These are phyloP conservation scores for Lomographa bimaculata DNA, from an alignment of 2,888 invertebrate genomes.

Conservation along the genomic window DNA sequence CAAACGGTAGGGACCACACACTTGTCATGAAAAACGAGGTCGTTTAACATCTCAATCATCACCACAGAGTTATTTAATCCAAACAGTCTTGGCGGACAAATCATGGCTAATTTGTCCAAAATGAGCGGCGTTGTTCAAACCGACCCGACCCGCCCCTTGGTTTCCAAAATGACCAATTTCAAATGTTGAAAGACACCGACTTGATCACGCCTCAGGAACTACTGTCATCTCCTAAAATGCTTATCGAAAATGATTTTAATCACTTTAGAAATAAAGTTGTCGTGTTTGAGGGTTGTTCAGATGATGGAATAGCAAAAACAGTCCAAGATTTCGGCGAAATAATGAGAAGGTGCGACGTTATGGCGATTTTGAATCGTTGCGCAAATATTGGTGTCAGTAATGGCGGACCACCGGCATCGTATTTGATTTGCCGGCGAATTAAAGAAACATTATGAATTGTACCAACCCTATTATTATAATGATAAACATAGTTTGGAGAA, in stretches of 20 bases:
- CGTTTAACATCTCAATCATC: conserved; percentile 43
- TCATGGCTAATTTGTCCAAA: conserved; percentile 64
- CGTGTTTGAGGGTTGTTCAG: not conserved
- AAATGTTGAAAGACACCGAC: conserved; percentile 52
- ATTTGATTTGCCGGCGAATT: conserved; percentile 22
- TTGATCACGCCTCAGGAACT: conserved; percentile 6
- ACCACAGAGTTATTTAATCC: conserved; percentile 30
- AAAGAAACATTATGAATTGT: conserved; percentile 26
- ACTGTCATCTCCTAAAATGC: not conserved
- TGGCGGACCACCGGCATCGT: conserved; percentile 54
- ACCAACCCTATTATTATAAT: conserved; percentile 25
- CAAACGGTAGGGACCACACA: conserved; percentile 24
- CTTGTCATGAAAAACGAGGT: conserved; percentile 41
- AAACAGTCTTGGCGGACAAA: conserved; percentile 50
- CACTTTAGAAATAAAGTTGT: not conserved
- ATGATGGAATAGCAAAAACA: conserved; percentile 10
- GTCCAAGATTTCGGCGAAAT: conserved; percentile 49
- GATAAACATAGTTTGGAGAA: conserved; percentile 11
- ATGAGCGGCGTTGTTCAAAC: conserved; percentile 48
- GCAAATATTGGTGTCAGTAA: conserved; percentile 60
- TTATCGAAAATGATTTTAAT: conserved; percentile 3
- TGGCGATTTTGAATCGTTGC: conserved; percentile 48
- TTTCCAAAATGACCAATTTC: conserved; percentile 30
- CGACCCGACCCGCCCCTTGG: conserved; percentile 47
- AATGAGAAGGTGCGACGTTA: conserved; percentile 57